These are phyloP conservation scores for Melanotaenia maccullochi DNA, from an alignment of 2,797 vertebrate genomes.

Conservation along the genomic window DNA sequence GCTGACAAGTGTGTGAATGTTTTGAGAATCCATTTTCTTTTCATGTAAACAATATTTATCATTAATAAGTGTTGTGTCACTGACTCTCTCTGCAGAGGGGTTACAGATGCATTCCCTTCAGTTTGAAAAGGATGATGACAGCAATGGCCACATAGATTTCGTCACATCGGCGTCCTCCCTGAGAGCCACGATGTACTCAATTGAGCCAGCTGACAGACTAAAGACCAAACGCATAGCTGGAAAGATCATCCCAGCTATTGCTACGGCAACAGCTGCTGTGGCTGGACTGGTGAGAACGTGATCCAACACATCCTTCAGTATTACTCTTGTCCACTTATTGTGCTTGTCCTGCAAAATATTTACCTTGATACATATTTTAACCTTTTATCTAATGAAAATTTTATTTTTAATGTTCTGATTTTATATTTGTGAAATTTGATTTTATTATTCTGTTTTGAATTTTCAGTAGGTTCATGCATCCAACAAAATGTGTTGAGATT, in stretches of 20 bases:
- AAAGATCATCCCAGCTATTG: constrained; percentile 98
- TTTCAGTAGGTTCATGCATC: not conserved
- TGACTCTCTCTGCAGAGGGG: constrained; percentile 74
- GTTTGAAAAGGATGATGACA: constrained; percentile 97
- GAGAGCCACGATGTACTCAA: constrained; percentile 94
- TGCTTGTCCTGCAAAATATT: no score
- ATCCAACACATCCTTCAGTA: not conserved
- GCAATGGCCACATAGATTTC: constrained; percentile 95
- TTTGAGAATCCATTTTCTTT: not conserved
- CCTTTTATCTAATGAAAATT: no score
- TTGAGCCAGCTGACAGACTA: constrained; percentile 92
- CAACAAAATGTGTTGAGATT: not conserved
- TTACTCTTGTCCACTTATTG: no score
- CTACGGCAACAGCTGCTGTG: constrained; percentile 96
- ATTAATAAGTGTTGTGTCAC: not conserved
- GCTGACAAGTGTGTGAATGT: not conserved
- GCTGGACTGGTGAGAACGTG: constrained; percentile 91
- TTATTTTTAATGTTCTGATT: not conserved
- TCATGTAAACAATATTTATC: not conserved
- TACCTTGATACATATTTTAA: no score
- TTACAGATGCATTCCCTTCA: constrained; percentile 87
- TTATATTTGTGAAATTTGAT: not conserved
- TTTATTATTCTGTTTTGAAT: not conserved
- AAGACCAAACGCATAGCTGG: constrained; percentile 98
- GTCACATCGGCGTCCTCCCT: constrained; percentile 92